Base-by-base conservation (phyloP, 2,797 vertebrate species). In the Ceryle rudis region DNA sequence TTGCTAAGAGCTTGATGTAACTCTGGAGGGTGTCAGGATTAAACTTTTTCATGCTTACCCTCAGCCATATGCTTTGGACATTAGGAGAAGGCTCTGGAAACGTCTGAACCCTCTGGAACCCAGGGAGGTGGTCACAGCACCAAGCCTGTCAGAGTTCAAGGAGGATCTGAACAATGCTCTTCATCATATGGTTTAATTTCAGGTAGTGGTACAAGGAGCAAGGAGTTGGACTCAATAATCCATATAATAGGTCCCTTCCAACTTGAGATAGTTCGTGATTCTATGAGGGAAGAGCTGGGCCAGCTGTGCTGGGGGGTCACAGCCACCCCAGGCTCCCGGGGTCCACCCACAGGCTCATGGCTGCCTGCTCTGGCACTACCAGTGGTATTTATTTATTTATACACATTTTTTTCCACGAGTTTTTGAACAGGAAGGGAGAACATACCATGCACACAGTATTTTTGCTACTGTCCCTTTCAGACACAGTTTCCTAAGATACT, bases 401-500 rank as follows among this genome's bases (percentile, higher is more conserved):
- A 22, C 14, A 11, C 7, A 6, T 18, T 2, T 3, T 9, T 9
- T 4, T 29, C 22, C 23, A 23, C 0, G 18, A 41, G 28, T 31
- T 80, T 91, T 58, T 71, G 39, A 51, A 70, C 46, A 33, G 42
- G 49, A 57, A 75, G 23, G 55, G 60, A 82, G 74, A 69, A 28
- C 10, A 10, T 57, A 21, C 35, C 1, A 2, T 31, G 29, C 8
- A 6, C 28, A 13, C 22, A 66, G 4, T 39, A 58, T 39, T 78
- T 69, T 52, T 33, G 52, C 26, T 16, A 15, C 54, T 2, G 6
- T 67, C 70, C 70, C 66, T 89, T 85, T 84, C 69, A 86, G 88
- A 58, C 70, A 19, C 74, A 28, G 62, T 90, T 92, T 60, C 77
- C 92, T 81, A 72, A 92, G 90, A 93, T 44, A 79, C 83, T 39